phyloP scores from a whole-genome alignment of 2,888 invertebrate species.

The Mesochorus sp. region DNA sequence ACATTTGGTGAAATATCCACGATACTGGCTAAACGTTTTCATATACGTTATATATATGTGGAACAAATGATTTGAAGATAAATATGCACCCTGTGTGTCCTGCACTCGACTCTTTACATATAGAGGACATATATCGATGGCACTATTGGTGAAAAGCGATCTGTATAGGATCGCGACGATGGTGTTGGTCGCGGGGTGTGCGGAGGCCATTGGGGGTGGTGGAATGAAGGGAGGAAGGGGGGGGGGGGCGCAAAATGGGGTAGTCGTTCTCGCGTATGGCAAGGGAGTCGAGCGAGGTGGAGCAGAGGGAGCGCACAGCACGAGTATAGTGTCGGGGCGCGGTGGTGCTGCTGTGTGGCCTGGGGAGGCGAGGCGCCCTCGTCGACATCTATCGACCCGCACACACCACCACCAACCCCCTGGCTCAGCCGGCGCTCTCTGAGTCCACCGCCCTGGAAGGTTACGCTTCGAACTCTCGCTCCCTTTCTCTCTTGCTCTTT shows the following conservation, averaged over 20 bases:
- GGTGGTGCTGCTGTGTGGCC: constrained; percentile 70
- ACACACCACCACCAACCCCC: constrained; percentile 61
- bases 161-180: constrained; percentile 28
- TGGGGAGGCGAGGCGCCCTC: constrained; percentile 71
- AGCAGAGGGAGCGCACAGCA: constrained; percentile 25
- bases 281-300: constrained; percentile 35
- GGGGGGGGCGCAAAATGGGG: neutral
- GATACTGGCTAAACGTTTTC: no score
- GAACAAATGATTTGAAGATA: no score
- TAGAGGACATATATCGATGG: neutral
- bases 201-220: neutral
- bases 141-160: constrained; percentile 44
- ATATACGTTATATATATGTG: no score
- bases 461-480: constrained; percentile 66
- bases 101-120: no score
- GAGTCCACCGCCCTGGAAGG: constrained; percentile 72
- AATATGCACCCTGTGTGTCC: neutral
- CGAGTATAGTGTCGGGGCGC: constrained; percentile 70
- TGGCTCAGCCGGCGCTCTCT: constrained; percentile 59
- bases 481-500: constrained; percentile 42
- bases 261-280: constrained; percentile 39
- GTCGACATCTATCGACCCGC: constrained; percentile 79
- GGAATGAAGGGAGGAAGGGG: neutral
- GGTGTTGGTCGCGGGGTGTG: constrained; percentile 37
- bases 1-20: no score